These are phyloP conservation scores for Trachelus stipa DNA, from an alignment of 2,888 invertebrate species.

Conservation along the genomic window DNA sequence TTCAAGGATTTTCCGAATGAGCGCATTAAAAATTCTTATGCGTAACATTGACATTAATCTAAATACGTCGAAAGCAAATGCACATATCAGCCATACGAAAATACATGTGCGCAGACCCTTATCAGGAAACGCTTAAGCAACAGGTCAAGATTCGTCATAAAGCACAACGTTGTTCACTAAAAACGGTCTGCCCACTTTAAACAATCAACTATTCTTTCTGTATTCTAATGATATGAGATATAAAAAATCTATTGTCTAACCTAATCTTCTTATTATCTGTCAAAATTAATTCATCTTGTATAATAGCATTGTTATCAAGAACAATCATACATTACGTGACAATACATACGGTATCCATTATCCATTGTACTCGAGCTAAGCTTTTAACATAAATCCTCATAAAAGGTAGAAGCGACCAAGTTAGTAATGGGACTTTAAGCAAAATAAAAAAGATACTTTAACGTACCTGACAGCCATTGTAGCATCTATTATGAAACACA, in stretches of 20 bases:
- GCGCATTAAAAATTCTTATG: neutral
- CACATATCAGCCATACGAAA: neutral
- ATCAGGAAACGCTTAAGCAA: neutral
- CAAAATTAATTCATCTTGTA: neutral
- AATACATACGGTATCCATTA: neutral
- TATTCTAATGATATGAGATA: neutral
- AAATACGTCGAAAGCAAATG: neutral
- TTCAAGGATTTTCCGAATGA: neutral
- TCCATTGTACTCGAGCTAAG: neutral
- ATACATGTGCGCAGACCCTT: neutral
- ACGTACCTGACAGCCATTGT: neutral
- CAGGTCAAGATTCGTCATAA: neutral
- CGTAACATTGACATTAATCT: neutral
- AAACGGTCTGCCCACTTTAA: neutral
- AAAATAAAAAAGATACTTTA: neutral
- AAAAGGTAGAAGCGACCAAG: neutral
- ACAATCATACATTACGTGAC: neutral
- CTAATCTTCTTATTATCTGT: neutral
- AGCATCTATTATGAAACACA: neutral
- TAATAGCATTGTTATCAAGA: neutral
- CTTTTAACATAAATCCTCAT: neutral
- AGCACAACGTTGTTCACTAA: neutral
- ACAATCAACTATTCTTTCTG: neutral
- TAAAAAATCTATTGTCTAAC: neutral
- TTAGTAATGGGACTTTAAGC: neutral